These are phyloP conservation scores for Xiphophorus couchianus DNA, from an alignment of 2,113 vertebrate species.

Conservation along the genomic window DNA sequence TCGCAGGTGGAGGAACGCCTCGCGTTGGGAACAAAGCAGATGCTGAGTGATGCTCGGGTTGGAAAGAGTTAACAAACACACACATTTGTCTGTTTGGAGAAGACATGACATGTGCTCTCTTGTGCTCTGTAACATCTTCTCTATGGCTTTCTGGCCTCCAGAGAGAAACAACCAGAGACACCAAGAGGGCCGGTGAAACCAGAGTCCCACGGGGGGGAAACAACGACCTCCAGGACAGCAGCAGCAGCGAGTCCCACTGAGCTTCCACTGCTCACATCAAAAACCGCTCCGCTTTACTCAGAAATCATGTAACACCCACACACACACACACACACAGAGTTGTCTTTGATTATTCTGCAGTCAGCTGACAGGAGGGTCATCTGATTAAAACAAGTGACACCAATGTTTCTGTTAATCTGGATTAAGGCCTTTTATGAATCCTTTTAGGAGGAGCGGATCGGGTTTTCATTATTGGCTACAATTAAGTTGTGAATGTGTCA, in stretches of 20 bases:
- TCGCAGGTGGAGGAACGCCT: not conserved
- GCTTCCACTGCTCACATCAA: slow-evolving; percentile 53
- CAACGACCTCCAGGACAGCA: slow-evolving; percentile 69
- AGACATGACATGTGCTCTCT: slow-evolving; percentile 43
- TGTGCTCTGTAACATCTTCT: slow-evolving; percentile 64
- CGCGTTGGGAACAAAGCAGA: slow-evolving; percentile 6
- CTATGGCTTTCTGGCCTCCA: slow-evolving; percentile 52
- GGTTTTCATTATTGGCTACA: not conserved
- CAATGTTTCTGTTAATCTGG: slow-evolving; percentile 73
- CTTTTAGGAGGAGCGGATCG: slow-evolving; percentile 19
- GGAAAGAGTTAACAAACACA: slow-evolving; percentile 14
- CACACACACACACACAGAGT: slow-evolving; percentile 52
- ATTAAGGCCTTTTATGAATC: slow-evolving; percentile 42
- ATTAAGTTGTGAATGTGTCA: not conserved
- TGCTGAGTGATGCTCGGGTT: not conserved
- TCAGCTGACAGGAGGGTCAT: slow-evolving; percentile 76
- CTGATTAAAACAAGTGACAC: slow-evolving; percentile 72
- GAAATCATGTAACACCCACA: slow-evolving; percentile 43
- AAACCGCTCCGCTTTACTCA: slow-evolving; percentile 52
- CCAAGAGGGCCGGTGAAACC: not conserved
- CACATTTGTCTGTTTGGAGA: slow-evolving; percentile 5
- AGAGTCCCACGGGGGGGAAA: slow-evolving; percentile 64
- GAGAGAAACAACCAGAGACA: slow-evolving; percentile 39
- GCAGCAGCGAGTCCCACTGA: slow-evolving; percentile 47
- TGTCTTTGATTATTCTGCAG: slow-evolving; percentile 69